Base-by-base conservation (phyloP, 1,140 invertebrate genomes). In the Agrilus planipennis region DNA sequence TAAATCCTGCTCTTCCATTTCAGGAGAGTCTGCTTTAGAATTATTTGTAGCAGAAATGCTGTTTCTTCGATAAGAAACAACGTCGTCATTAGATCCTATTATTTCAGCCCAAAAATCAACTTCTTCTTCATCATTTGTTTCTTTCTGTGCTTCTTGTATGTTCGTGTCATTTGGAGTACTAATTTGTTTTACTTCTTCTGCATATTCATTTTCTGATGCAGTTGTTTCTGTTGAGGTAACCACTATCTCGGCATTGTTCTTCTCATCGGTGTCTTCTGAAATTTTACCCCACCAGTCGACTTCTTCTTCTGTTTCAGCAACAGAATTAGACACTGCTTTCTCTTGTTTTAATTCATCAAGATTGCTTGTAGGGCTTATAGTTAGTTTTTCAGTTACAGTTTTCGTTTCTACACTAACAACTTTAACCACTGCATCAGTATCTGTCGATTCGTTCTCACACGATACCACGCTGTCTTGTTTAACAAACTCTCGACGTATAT, bases 61-160 rank as follows among this genome's bases (percentile, higher is more conserved):
- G n/a, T n/a, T 25, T 7, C 6, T 25, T n/a, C 6, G 6, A 25
- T 25, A 7, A 7, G n/a, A 25, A 25, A 25, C 23, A 25, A 25
- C 23, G 23, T 25, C 23, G 23, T 25, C n/a, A n/a, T n/a, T n/a
- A n/a, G n/a, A n/a, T n/a, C 2, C 3, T 4, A 29, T 36, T 14
- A 23, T 41, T 35, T 41, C 11, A 20, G 17, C 31, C 30, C 36
- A 32, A 45, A 42, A 34, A 14, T 36, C 39, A 11, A 34, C 44
- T 30, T 55, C 49, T 29, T 47, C 44, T 17, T n/a, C n/a, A n/a
- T n/a, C n/a, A n/a, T n/a, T n/a, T n/a, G 7, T 27, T 12, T 7
- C 41, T 38, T 15, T 47, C 45, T n/a, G 23, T 7, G 23, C 7
- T 7, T 27, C 7, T 14, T 35, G 14, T 4, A 5, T 6, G 16